These are phyloP conservation scores for Eupithecia insigniata DNA, from an alignment of 2,888 invertebrate genomes.

Conservation along the genomic window DNA sequence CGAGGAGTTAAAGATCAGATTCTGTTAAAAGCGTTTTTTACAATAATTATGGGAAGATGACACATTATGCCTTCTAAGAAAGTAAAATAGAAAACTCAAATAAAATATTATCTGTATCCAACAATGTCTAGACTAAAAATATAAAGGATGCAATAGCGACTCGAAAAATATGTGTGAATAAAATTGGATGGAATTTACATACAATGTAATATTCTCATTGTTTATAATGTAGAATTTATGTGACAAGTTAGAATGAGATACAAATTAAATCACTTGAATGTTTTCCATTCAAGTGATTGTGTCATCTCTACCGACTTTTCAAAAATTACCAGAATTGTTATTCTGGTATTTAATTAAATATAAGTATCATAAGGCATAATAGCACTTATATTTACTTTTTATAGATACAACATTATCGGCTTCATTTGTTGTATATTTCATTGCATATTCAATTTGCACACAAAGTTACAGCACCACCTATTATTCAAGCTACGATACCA, in stretches of 20 bases:
- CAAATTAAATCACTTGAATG: background rate
- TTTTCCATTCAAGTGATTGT: background rate
- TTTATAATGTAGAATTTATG: background rate
- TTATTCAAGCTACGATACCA: slow-evolving; percentile 73
- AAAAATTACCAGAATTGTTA: too few species aligned
- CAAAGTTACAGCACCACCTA: slow-evolving; percentile 68
- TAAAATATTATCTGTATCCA: slow-evolving; percentile 22
- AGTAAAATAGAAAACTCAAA: slow-evolving; percentile 4
- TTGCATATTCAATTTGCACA: slow-evolving; percentile 67
- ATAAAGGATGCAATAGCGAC: slow-evolving; percentile 36
- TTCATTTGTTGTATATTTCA: too few species aligned
- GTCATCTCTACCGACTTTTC: background rate
- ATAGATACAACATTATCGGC: background rate
- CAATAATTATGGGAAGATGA: background rate
- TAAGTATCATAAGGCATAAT: too few species aligned
- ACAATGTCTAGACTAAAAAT: slow-evolving; percentile 34
- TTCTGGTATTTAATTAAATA: too few species aligned
- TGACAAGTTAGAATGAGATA: background rate
- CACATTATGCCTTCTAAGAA: slow-evolving; percentile 14
- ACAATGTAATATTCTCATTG: slow-evolving; percentile 31
- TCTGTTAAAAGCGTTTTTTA: background rate
- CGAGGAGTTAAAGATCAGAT: background rate
- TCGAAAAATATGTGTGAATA: slow-evolving; percentile 38
- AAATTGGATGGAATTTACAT: slow-evolving; percentile 39
- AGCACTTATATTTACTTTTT: too few species aligned